These are phyloP conservation scores for Poecilia picta DNA, from an alignment of 2,797 vertebrate species.

Conservation along the genomic window DNA sequence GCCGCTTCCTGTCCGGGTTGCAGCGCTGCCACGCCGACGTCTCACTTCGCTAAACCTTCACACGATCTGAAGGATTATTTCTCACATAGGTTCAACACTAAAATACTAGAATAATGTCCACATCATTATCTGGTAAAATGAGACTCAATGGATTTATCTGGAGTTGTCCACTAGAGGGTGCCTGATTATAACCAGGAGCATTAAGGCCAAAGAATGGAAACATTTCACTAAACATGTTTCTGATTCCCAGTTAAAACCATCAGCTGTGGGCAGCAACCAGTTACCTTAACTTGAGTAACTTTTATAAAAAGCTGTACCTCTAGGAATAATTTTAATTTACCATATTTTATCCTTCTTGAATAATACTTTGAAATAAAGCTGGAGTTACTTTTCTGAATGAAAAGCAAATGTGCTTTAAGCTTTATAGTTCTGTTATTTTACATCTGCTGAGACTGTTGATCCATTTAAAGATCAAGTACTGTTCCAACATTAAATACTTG, in stretches of 20 bases:
- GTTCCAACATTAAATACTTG: background rate
- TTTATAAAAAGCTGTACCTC: background rate
- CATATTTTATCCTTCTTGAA: too few relatives aligned
- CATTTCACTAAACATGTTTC: background rate
- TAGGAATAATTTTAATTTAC: too few relatives aligned
- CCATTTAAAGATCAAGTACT: background rate
- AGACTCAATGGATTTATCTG: background rate
- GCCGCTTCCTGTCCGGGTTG: background rate
- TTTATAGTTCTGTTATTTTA: background rate
- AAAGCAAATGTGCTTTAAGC: background rate
- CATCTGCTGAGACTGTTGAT: background rate
- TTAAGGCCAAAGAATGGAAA: background rate
- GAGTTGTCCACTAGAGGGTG: background rate
- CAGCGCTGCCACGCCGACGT: conserved; percentile 2
- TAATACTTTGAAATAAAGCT: too few relatives aligned
- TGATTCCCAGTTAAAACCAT: background rate
- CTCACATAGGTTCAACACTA: background rate
- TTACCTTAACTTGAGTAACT: background rate
- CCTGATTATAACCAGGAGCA: background rate
- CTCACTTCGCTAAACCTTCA: background rate
- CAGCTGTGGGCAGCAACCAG: too few relatives aligned
- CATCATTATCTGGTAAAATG: conserved; percentile 28
- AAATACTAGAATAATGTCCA: conserved; percentile 5
- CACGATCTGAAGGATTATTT: background rate
- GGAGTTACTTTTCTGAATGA: background rate